These are phyloP conservation scores for Apodemia duryi DNA, from an alignment of 2,888 invertebrate species.

Conservation along the genomic window DNA sequence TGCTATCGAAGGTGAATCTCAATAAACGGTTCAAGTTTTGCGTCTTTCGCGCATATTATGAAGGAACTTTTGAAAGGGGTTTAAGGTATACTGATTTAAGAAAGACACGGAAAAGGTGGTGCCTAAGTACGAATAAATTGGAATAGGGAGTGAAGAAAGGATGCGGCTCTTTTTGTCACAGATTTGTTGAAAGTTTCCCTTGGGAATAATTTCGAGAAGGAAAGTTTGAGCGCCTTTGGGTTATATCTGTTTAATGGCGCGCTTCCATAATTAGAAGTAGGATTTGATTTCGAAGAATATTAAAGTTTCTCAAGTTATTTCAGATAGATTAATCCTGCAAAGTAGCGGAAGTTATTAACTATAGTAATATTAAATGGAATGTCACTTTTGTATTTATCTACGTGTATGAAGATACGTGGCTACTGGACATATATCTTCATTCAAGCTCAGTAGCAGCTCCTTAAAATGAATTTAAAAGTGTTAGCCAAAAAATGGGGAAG, in stretches of 20 bases:
- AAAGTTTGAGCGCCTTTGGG: constrained; percentile 23
- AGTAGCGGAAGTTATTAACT: not conserved
- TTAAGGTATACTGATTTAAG: constrained; percentile 59
- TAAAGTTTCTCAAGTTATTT: constrained; percentile 6
- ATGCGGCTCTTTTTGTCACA: constrained; percentile 30
- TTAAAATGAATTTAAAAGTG: no score
- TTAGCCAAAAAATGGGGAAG: no score
- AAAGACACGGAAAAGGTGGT: constrained; percentile 62
- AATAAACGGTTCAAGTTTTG: constrained; percentile 37
- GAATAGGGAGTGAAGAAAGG: constrained; percentile 39
- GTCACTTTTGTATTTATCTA: not conserved
- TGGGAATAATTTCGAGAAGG: constrained; percentile 27
- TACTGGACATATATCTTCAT: no score
- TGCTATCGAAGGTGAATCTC: constrained; percentile 37
- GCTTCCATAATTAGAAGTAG: constrained; percentile 56
- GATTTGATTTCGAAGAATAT: constrained; percentile 15
- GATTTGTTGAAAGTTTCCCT: constrained; percentile 31
- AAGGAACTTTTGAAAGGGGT: constrained; percentile 69
- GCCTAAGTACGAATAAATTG: constrained; percentile 56
- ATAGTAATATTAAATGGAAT: not conserved
- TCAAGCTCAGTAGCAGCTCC: no score
- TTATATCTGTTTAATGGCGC: constrained; percentile 33
- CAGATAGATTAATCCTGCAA: not conserved
- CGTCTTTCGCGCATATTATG: constrained; percentile 48
- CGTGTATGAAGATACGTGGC: no score